Conservation (phyloP, 2,113 vertebrate genomes). For the Alaudala cheleensis region DNA sequence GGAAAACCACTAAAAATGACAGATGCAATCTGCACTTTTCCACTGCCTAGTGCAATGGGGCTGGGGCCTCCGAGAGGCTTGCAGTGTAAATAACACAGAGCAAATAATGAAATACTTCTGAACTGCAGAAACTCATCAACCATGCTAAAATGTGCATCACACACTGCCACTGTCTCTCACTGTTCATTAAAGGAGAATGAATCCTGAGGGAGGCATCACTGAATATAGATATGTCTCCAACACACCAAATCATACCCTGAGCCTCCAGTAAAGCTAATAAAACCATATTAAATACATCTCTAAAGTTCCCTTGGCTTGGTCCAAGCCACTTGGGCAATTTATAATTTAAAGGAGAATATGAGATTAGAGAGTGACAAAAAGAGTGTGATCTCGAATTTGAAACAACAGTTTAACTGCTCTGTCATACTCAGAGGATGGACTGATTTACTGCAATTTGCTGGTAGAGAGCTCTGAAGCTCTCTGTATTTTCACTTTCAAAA, state of each 20-base stretch:
- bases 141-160: neutral
- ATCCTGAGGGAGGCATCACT: conserved; percentile 20
- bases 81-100: conserved; percentile 6
- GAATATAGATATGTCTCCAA: conserved; percentile 23
- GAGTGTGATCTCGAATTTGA: neutral
- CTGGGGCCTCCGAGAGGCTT: neutral
- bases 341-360: conserved; percentile 60
- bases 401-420: conserved; percentile 25
- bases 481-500: neutral
- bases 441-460: neutral
- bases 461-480: neutral
- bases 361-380: conserved; percentile 36
- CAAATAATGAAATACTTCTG: conserved; percentile 12
- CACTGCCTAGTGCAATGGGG: neutral
- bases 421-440: neutral
- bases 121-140: conserved; percentile 34
- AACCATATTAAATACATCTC: conserved; percentile 45
- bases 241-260: conserved; percentile 41
- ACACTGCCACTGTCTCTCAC: neutral
- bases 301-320: conserved; percentile 38
- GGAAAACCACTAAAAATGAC: neutral
- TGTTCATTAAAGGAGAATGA: conserved; percentile 55
- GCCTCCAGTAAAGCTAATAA: conserved; percentile 60
- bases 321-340: conserved; percentile 27
- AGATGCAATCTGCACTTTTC: neutral